These are phyloP conservation scores for Aricia agestis DNA, from an alignment of 1,140 invertebrate species.

Conservation along the genomic window DNA sequence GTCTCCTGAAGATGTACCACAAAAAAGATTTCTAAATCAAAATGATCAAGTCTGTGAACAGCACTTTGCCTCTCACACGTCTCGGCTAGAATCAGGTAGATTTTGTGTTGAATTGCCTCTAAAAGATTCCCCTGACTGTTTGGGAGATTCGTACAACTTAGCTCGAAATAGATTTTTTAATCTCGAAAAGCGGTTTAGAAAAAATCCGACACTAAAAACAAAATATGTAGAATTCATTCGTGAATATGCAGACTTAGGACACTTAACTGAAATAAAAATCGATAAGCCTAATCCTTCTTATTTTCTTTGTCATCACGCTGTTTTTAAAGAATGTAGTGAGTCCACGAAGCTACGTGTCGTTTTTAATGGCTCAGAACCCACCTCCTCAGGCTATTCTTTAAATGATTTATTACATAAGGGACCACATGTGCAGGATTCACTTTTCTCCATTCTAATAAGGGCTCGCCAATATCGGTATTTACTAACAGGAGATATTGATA, in stretches of 20 bases:
- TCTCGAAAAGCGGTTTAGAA: constrained; percentile 43
- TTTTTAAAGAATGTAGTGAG: no score
- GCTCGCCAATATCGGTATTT: constrained; percentile 53
- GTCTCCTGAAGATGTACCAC: constrained; percentile 23
- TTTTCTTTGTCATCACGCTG: no score
- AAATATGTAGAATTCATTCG: no score
- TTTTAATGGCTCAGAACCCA: no score
- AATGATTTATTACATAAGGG: no score
- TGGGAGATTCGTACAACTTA: constrained; percentile 35
- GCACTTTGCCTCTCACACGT: constrained; percentile 28
- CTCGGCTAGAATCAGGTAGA: not conserved
- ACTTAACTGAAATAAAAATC: no score
- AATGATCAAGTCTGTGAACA: constrained; percentile 18
- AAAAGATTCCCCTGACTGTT: constrained; percentile 30
- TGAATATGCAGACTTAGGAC: no score
- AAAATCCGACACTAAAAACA: constrained; percentile 17
- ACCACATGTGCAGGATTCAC: constrained; percentile 34
- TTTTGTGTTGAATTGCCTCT: constrained; percentile 39
- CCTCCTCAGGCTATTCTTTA: no score
- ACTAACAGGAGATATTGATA: constrained; percentile 47
- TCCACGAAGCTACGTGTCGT: no score
- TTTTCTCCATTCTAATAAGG: constrained; percentile 49
- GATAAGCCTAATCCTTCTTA: no score
- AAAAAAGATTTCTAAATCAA: constrained; percentile 10
- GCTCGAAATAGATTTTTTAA: constrained; percentile 33